Evolutionary conservation across 2,113 vertebrate genomes (phyloP), one percentile per base, ranked within the genome.

Genomic region (Oreotrochilus melanogaster): DNA sequence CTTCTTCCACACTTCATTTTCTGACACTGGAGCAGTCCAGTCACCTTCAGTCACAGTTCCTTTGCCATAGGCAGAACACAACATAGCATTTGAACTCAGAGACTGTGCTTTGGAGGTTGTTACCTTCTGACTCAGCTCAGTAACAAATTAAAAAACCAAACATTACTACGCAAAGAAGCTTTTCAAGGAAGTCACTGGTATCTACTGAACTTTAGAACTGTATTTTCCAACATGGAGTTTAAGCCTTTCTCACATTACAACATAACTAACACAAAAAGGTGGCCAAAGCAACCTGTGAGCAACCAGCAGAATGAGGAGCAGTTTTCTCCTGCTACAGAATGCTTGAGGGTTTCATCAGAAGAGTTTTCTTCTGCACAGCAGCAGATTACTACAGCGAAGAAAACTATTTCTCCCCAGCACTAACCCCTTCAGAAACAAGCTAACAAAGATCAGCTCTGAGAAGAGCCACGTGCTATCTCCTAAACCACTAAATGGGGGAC

Each of bases 391-490:
- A 43, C 33, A 86, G 28, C 22, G 43, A 73, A 65, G 17, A 7
- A 62, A 39, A 86, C 33, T 13, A 65, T 6, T 60, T 51, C 43
- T 33, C 21, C 37, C 18, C 43, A 54, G 21, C n/a, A 37, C 5
- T 10, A 31, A 18, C 7, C 18, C 30, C n/a, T 75, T 65, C 61
- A 78, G 65, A 75, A 78, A 37, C 9, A 51, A 75, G 30, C 24
- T 61, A 78, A 53, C 25, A 18, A 37, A 60, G 15, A n/a, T 35
- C 51, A 89, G 12, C 17, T 43, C 51, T 17, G 18, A 86, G 43
- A n/a, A 61, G 23, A 84, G 35, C 10, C 6, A 0, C 1, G 1
- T 0, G 0, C 33, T 11, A 5, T 23, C 64, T 76, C 67, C 7
- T 27, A 65, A 71, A 53, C 15, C 43, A 16, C 39, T 21, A 4